These are phyloP conservation scores for Ectobius pallidus DNA, from an alignment of 2,888 invertebrate genomes.

Conservation along the genomic window DNA sequence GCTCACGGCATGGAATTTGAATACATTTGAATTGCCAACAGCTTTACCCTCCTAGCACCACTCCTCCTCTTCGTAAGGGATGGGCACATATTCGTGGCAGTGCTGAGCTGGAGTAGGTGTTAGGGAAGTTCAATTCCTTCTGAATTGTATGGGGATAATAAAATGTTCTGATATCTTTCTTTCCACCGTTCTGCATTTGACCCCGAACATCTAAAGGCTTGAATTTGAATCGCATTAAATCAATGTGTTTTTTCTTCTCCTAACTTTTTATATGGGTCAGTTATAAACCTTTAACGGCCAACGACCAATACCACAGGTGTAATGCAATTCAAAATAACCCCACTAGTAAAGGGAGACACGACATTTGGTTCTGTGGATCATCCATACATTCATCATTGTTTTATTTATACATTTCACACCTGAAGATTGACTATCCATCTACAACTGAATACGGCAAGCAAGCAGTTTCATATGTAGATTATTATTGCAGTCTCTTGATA, in stretches of 20 bases:
- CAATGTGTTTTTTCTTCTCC: background rate
- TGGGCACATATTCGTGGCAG: background rate
- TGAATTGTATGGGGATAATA: constrained; percentile 11
- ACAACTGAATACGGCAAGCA: too few relatives aligned
- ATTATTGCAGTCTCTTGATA: too few relatives aligned
- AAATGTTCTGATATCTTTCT: constrained; percentile 10
- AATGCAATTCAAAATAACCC: too few relatives aligned
- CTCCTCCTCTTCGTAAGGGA: background rate
- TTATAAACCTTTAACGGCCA: background rate
- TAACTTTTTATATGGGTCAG: background rate
- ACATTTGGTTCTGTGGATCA: too few relatives aligned
- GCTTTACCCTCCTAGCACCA: constrained; percentile 2
- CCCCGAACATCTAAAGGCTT: background rate
- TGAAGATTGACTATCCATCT: too few relatives aligned
- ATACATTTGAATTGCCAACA: constrained; percentile 35
- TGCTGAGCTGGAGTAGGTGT: constrained; percentile 10
- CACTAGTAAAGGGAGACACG: too few relatives aligned
- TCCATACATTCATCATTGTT: too few relatives aligned
- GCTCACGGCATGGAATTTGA: constrained; percentile 33
- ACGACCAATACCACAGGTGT: too few relatives aligned
- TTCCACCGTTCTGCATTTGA: background rate
- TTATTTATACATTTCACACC: too few relatives aligned
- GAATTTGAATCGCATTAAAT: constrained; percentile 16
- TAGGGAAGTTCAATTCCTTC: constrained; percentile 13
- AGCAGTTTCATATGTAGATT: too few relatives aligned